Evolutionary conservation across 1,140 invertebrate genomes (phyloP).

Genomic region (Pseudomyrmex sp.): DNA sequence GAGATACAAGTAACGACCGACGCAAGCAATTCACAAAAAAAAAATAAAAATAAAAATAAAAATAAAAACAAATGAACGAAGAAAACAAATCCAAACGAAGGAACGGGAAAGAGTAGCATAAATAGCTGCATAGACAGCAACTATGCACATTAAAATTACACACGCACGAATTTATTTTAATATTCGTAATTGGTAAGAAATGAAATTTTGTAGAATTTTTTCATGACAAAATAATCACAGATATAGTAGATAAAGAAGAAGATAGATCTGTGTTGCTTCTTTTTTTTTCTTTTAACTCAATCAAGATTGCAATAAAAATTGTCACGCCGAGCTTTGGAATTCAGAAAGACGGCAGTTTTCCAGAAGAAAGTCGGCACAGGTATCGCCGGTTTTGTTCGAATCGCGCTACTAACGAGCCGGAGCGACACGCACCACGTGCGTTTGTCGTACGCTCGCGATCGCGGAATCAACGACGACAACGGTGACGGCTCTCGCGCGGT

Average conservation of each 20-base stretch:
- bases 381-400: conserved; percentile 18
- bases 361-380: conserved; percentile 7
- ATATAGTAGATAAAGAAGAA: no score
- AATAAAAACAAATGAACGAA: neutral
- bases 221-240: neutral
- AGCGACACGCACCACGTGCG: conserved; percentile 64
- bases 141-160: neutral
- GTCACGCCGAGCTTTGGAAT: neutral
- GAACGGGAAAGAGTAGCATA: no score
- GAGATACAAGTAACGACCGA: conserved; percentile 33
- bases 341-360: conserved; percentile 21
- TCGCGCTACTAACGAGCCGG: conserved; percentile 65
- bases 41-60: neutral
- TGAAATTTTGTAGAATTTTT: neutral
- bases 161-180: neutral
- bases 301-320: neutral
- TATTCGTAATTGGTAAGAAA: neutral
- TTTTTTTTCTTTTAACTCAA: neutral
- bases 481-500: conserved; percentile 52
- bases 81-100: no score
- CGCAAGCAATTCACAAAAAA: conserved; percentile 21
- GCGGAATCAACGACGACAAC: conserved; percentile 31
- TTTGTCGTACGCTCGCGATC: conserved; percentile 46
- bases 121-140: neutral
- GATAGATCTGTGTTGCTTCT: no score